Percentiles rank a stretch among this genome's conserved stretches.
Evolutionary conservation across 2,888 invertebrate genomes (phyloP).

Genomic region (Cantharis lateralis): DNA sequence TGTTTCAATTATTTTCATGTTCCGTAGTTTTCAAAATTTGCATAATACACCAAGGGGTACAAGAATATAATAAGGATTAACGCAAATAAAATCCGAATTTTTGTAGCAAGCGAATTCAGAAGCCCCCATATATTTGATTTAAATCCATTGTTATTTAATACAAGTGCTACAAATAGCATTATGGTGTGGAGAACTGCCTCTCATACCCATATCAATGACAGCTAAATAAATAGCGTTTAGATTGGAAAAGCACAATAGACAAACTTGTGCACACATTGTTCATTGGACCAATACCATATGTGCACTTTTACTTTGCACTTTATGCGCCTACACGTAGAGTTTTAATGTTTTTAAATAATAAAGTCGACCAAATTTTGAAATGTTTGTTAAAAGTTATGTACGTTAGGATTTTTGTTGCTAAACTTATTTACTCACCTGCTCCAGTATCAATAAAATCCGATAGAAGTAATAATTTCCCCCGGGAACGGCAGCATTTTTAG

Average conservation of each 20-base stretch:
- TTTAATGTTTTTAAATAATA: neutral
- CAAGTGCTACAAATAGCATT: conserved; percentile 28
- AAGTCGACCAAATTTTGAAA: neutral
- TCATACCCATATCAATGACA: conserved; percentile 26
- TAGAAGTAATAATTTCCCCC: conserved; percentile 4
- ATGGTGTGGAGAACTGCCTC: conserved; percentile 17
- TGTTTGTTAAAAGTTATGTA: neutral
- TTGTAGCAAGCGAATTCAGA: conserved; percentile 2
- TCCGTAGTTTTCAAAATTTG: neutral
- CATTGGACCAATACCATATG: conserved; percentile 13
- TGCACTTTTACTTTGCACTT: conserved; percentile 11
- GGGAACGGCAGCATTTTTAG: conserved; percentile 2
- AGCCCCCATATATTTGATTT: conserved; percentile 30
- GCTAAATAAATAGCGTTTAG: conserved; percentile 23
- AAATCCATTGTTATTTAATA: conserved; percentile 24
- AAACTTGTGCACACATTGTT: conserved; percentile 2
- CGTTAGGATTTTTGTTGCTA: neutral
- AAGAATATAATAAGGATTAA: neutral
- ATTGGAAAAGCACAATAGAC: conserved; percentile 18
- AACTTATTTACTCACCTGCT: conserved; percentile 4
- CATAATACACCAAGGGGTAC: neutral
- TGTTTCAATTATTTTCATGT: neutral
- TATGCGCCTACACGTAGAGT: neutral
- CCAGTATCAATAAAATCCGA: conserved; percentile 4
- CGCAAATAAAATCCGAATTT: conserved; percentile 7